A percentile compares a stretch with the other conserved stretches of the same genome.
Evolutionary conservation across 2,888 invertebrate genomes (phyloP).

Genomic region (Drosophila fulvimacula): DNA sequence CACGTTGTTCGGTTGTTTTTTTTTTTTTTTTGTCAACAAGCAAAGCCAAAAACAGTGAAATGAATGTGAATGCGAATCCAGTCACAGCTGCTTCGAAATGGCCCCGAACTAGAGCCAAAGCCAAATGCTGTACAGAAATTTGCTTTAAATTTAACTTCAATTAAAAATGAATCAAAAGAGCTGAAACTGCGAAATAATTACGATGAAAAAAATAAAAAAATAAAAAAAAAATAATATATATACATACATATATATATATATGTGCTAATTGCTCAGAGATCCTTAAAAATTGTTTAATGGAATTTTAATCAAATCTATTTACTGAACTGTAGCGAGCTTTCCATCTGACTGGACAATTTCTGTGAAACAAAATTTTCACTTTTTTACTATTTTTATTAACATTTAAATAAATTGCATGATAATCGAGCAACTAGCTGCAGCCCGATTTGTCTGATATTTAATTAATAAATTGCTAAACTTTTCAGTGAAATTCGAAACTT

Average conservation of each 20-base stretch:
- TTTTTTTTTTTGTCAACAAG: conserved; percentile 9
- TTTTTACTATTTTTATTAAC: background rate
- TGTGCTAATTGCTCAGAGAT: conserved; percentile 2
- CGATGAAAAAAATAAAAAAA: background rate
- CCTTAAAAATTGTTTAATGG: conserved; percentile 4
- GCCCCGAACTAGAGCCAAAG: background rate
- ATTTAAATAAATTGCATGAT: background rate
- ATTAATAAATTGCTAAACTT: conserved; percentile 6
- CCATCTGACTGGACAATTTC: background rate
- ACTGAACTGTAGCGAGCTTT: background rate
- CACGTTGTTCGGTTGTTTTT: conserved; percentile 16
- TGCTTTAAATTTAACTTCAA: conserved; percentile 5
- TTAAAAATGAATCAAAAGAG: conserved; percentile 6
- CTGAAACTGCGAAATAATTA: background rate
- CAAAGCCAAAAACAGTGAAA: conserved; percentile 18
- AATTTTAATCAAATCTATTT: conserved; percentile 9
- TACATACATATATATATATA: background rate
- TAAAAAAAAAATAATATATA: background rate
- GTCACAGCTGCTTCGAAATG: conserved; percentile 16
- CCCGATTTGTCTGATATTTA: background rate
- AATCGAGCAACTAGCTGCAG: background rate
- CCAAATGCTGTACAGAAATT: conserved; percentile 1
- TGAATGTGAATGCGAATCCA: conserved; percentile 21
- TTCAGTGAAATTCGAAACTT: background rate
- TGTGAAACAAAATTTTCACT: background rate